A percentile compares a stretch with the other conserved stretches of the same genome.
Evolutionary conservation across 2,113 vertebrate species (phyloP).

Genomic region (Alectura lathami): DNA sequence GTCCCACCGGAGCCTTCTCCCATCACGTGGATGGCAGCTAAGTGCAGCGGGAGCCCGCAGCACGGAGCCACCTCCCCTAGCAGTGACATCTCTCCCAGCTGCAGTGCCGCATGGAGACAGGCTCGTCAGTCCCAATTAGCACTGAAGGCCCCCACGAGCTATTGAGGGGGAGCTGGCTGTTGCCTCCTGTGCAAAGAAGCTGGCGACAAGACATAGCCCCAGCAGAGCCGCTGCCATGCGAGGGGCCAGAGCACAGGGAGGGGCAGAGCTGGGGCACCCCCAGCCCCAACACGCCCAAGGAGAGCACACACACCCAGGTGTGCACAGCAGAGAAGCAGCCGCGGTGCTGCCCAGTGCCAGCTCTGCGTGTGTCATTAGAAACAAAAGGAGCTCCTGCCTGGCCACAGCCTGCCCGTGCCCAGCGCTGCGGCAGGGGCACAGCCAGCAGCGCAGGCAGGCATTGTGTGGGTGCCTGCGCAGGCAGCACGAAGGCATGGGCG

Average conservation of each 20-base stretch:
- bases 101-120: neutral
- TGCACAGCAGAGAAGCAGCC: neutral
- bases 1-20: neutral
- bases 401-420: neutral
- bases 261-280: rapidly evolving
- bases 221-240: rapidly evolving
- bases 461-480: neutral
- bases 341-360: rapidly evolving
- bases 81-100: neutral
- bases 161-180: neutral
- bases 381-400: neutral
- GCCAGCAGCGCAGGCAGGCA: neutral
- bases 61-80: neutral
- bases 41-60: neutral
- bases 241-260: rapidly evolving
- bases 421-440: rapidly evolving
- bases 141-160: neutral
- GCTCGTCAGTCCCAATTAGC: slow-evolving; percentile 46
- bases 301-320: neutral
- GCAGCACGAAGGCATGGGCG: neutral
- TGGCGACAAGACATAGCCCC: rapidly evolving
- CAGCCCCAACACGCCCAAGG: neutral
- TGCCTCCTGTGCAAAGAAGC: neutral
- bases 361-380: rapidly evolving
- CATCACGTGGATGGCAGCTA: rapidly evolving